Evolutionary conservation across 2,888 invertebrate species (phyloP).

Genomic region (Amblyjoppa proteus): DNA sequence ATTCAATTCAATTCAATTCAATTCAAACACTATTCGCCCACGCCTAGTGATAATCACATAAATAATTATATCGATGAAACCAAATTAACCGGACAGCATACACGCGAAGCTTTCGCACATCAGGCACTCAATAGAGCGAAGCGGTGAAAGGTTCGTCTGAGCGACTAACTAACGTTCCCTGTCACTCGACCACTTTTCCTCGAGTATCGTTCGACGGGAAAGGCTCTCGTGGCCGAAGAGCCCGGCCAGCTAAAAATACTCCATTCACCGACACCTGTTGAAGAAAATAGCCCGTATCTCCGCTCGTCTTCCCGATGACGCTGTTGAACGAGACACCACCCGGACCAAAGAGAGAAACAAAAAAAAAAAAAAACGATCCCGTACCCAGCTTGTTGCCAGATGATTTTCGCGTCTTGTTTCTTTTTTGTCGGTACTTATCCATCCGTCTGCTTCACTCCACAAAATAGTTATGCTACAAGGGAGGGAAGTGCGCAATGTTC

Average conservation of each 20-base stretch:
- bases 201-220: conserved; percentile 11
- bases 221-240: conserved; percentile 37
- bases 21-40: no score
- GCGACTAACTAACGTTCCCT: conserved; percentile 1
- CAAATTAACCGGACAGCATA: conserved; percentile 19
- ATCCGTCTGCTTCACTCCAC: neutral
- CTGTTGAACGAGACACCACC: neutral
- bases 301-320: neutral
- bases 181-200: neutral
- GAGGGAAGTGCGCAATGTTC: no score
- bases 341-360: neutral
- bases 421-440: neutral
- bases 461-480: no score
- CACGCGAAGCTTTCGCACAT: neutral
- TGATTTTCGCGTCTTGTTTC: conserved; percentile 4
- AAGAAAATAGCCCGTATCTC: conserved; percentile 25
- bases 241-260: conserved; percentile 9
- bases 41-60: no score
- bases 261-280: conserved; percentile 61
- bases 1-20: no score
- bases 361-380: neutral
- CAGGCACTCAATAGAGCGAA: neutral
- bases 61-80: neutral
- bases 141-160: conserved; percentile 9
- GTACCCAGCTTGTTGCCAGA: neutral